A percentile compares a stretch with the other conserved stretches of the same genome.
Evolutionary conservation across 2,113 vertebrate genomes (phyloP).

Genomic region (Esox niger): DNA sequence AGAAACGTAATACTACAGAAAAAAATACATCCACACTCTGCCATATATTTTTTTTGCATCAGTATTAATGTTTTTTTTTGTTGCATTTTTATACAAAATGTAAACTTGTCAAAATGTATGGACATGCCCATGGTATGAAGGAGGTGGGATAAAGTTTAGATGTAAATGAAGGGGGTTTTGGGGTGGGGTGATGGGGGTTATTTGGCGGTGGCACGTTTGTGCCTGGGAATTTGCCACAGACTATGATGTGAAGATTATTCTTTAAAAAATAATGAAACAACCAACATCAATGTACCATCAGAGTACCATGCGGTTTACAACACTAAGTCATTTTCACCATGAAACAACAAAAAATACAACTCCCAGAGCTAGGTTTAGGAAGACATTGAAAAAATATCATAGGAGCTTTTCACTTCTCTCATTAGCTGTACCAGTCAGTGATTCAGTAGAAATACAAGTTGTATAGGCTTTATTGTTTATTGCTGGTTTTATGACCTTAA

Average conservation of each 20-base stretch:
- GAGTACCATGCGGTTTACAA: slow-evolving; percentile 84
- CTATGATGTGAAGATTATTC: slow-evolving; percentile 76
- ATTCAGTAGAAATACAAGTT: slow-evolving; percentile 92
- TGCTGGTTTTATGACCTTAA: slow-evolving; percentile 95
- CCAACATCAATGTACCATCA: slow-evolving; percentile 79
- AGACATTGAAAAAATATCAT: slow-evolving; percentile 83
- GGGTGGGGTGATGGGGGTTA: slow-evolving; percentile 12
- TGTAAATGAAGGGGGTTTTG: slow-evolving; percentile 73
- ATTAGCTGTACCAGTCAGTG: slow-evolving; percentile 94
- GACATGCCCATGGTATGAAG: slow-evolving; percentile 86
- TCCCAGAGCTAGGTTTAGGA: slow-evolving; percentile 89
- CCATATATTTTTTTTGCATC: slow-evolving; percentile 83
- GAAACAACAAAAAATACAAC: slow-evolving; percentile 75
- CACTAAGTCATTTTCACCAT: slow-evolving; percentile 83
- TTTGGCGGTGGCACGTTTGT: slow-evolving; percentile 57
- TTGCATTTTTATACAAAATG: slow-evolving; percentile 78
- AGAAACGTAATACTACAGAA: slow-evolving; percentile 54
- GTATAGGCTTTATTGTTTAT: slow-evolving; percentile 98
- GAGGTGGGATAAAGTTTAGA: slow-evolving; percentile 74
- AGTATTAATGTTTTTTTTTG: slow-evolving; percentile 84
- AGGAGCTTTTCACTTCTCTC: slow-evolving; percentile 92
- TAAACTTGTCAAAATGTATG: slow-evolving; percentile 82
- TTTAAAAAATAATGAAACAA: slow-evolving; percentile 75
- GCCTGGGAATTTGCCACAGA: slow-evolving; percentile 74
- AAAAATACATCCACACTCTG: slow-evolving; percentile 61